Percentiles rank a stretch among this genome's conserved stretches.
Evolutionary conservation across 2,888 invertebrate genomes (phyloP).

Genomic region (Pocota personata): DNA sequence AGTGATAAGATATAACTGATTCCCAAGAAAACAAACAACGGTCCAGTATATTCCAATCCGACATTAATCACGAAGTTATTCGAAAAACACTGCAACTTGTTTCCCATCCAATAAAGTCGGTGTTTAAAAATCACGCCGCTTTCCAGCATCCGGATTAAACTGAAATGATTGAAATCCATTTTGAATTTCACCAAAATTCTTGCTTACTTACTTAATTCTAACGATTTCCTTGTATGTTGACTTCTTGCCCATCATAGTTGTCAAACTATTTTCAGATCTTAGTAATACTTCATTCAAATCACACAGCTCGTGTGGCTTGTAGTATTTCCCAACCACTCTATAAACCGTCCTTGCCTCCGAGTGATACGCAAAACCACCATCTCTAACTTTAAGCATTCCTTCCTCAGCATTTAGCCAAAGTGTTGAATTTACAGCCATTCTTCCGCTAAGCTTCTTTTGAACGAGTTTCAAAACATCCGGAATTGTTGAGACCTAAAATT

Average conservation of each 20-base stretch:
- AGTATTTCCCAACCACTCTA: conserved; percentile 77
- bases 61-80: conserved; percentile 78
- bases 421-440: conserved; percentile 23
- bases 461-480: conserved; percentile 75
- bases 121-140: conserved; percentile 79
- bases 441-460: conserved; percentile 46
- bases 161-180: not conserved
- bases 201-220: conserved; percentile 75
- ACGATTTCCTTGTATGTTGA: conserved; percentile 79
- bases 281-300: conserved; percentile 80
- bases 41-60: conserved; percentile 80
- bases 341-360: conserved; percentile 79
- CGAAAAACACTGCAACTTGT: conserved; percentile 78
- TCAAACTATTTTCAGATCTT: conserved; percentile 76
- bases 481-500: conserved; percentile 74
- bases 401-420: conserved; percentile 77
- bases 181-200: not conserved
- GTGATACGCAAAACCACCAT: conserved; percentile 79
- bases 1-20: conserved; percentile 76
- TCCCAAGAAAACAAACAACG: conserved; percentile 79
- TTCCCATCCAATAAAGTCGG: conserved; percentile 78
- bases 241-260: conserved; percentile 76
- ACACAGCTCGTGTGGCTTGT: conserved; percentile 80
- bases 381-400: conserved; percentile 77
- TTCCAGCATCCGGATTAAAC: conserved; percentile 77